Conservation (phyloP, 2,797 vertebrate genomes). For the Peromyscus eremicus region DNA sequence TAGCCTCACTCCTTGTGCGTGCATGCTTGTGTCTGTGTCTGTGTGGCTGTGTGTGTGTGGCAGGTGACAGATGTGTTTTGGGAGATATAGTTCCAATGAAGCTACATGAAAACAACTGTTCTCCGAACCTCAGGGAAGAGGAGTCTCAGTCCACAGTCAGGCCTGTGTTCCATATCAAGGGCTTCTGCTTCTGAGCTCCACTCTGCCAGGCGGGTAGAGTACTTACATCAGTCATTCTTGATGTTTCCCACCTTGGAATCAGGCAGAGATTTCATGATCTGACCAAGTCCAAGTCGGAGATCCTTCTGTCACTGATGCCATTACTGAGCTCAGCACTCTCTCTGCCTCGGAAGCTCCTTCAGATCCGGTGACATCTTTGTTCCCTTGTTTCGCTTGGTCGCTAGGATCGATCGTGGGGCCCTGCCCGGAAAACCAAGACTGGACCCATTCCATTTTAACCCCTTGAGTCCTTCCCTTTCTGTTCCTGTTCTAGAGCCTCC, state of each 20-base stretch:
- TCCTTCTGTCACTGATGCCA: background rate
- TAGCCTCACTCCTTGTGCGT: background rate
- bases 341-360: background rate
- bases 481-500: background rate
- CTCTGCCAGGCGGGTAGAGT: background rate
- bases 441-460: background rate
- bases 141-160: background rate
- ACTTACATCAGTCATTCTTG: background rate
- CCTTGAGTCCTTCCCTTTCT: background rate
- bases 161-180: background rate
- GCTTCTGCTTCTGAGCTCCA: background rate
- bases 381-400: background rate
- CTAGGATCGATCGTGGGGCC: background rate
- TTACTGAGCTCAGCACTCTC: fast-evolving
- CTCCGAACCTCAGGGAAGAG: background rate
- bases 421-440: constrained; percentile 12
- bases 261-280: background rate
- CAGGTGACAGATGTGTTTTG: background rate
- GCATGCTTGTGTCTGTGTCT: background rate
- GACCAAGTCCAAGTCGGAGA: background rate
- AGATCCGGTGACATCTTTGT: background rate
- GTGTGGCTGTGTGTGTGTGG: background rate
- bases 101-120: background rate
- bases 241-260: background rate
- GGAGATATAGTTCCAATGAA: background rate